These are phyloP conservation scores for Phoenoteleia sp. DNA, from an alignment of 2,888 invertebrate species.

Conservation along the genomic window DNA sequence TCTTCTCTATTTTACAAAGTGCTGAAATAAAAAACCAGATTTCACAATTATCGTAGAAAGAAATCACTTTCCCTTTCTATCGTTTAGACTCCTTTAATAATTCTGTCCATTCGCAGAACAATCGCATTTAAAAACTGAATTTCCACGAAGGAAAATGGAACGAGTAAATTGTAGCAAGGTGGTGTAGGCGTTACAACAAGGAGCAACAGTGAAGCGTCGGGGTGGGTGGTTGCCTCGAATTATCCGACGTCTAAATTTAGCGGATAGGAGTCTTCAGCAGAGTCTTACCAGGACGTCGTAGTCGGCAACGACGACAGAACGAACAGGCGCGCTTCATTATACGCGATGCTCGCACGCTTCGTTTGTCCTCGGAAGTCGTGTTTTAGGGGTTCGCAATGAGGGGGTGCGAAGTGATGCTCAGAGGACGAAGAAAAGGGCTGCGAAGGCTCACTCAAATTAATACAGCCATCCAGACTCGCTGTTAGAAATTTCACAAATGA, in stretches of 20 bases:
- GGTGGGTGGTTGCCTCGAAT: constrained; percentile 65
- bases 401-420: constrained; percentile 74
- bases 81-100: background rate
- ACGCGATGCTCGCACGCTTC: constrained; percentile 86
- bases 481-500: constrained; percentile 68
- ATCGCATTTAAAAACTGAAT: constrained; percentile 24
- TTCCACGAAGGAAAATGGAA: constrained; percentile 20
- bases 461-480: constrained; percentile 80
- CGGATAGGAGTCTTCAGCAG: constrained; percentile 61
- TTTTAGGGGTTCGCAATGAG: constrained; percentile 78
- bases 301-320: constrained; percentile 78
- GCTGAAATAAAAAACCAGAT: too few species aligned
- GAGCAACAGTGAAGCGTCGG: constrained; percentile 20
- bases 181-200: constrained; percentile 43
- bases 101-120: background rate
- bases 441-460: constrained; percentile 83
- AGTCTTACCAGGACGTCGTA: constrained; percentile 69
- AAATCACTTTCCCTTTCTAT: background rate
- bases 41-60: background rate
- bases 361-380: constrained; percentile 86
- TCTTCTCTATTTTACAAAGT: too few species aligned
- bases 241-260: constrained; percentile 76
- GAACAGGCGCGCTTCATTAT: constrained; percentile 86
- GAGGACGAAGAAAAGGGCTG: constrained; percentile 63
- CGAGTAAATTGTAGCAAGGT: constrained; percentile 51